Evolutionary conservation across 2,888 invertebrate genomes (phyloP), one percentile per base, ranked within the genome.

Genomic region (Lordiphosa fenestrarum): DNA sequence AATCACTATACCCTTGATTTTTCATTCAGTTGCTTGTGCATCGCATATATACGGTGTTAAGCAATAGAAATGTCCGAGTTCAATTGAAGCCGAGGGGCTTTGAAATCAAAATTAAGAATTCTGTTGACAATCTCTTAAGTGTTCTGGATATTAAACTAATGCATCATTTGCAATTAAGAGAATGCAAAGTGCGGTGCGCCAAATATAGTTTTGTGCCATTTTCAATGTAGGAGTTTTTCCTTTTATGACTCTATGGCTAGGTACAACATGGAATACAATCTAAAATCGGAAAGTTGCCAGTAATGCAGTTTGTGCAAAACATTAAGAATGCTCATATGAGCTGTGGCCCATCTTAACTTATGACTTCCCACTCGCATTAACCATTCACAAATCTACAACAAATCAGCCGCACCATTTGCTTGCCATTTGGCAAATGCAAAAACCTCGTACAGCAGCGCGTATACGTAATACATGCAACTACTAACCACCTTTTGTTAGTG

Each of bases 391-490:
- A 37, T 15, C 41, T 35, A 12, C 21, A 21, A 42, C 41, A 42
- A 42, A 42, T 23, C 21, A 42, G 21, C 40, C 23, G 41, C 23
- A 23, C 25, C 46, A 21, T 7, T 30, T 30, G 30, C 9, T 30
- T 30, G 30, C 30, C 7, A 30, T 25, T 25, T 6, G 25, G 25
- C 25, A 30, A 30, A 30, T 9, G 3, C 9, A 30, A 9, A 30
- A 30, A 59, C 54, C 63, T 41, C 33, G 36, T 35, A 46, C 64
- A 55, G 48, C 44, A 47, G 58, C 60, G 73, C 69, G 76, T 73
- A 75, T 72, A 74, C 70, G 78, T 77, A 65, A 73, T 77, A 59
- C 57, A 57, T 62, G 46, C 62, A 53, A 47, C 47, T 48, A 49
- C 61, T 48, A 62, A 63, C 63, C 63, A 63, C 60, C 60, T 60